Conservation (phyloP, 2,888 invertebrate species). For the Julus scandinavius region DNA sequence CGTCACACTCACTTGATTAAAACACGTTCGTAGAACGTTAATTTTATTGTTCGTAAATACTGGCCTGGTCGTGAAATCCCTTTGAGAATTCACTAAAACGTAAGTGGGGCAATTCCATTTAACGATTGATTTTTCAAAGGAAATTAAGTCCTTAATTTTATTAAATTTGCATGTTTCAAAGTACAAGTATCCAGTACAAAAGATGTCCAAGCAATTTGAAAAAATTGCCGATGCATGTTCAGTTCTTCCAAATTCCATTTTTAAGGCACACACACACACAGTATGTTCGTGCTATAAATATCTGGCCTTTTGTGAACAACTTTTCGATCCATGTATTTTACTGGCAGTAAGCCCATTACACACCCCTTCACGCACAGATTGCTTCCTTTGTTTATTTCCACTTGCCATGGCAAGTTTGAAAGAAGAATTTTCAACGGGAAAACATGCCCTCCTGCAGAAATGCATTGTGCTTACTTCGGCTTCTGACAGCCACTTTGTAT, state of each 20-base stretch:
- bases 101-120: neutral
- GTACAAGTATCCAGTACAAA: neutral
- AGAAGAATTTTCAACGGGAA: conserved; percentile 9
- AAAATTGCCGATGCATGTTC: neutral
- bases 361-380: conserved; percentile 33
- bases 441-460: conserved; percentile 13
- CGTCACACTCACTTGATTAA: conserved; percentile 33
- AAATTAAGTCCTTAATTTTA: neutral
- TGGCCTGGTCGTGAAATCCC: neutral
- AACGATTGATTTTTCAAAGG: conserved; percentile 25
- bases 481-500: conserved; percentile 33
- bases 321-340: conserved; percentile 25
- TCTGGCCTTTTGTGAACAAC: conserved; percentile 19
- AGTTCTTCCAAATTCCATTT: neutral
- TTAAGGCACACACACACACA: neutral
- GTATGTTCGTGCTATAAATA: neutral
- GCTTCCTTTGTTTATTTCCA: conserved; percentile 33
- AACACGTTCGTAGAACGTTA: neutral
- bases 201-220: neutral
- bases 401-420: conserved; percentile 25
- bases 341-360: conserved; percentile 30
- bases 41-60: conserved; percentile 24
- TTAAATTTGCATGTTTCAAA: conserved; percentile 17
- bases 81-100: conserved; percentile 8
- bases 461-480: neutral